Conservation (phyloP, 2,888 invertebrate genomes). For the Amiota communis region DNA sequence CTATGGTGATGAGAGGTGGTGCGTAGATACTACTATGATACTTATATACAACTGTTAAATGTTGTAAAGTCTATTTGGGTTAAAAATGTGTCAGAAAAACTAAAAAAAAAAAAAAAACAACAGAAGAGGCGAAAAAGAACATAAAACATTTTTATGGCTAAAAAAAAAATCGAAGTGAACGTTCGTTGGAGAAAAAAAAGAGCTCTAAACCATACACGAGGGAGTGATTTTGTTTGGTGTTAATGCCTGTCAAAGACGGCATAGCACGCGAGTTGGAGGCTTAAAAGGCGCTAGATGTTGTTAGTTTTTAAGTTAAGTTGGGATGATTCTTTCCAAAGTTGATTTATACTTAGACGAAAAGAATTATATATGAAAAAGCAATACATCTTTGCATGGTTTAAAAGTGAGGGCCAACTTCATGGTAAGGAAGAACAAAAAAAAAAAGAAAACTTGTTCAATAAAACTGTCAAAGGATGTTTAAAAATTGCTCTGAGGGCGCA, state of each 20-base stretch:
- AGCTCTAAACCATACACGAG: constrained; percentile 10
- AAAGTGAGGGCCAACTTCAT: not conserved
- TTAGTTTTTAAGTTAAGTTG: not conserved
- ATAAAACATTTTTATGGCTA: constrained; percentile 67
- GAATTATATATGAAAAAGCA: constrained; percentile 5
- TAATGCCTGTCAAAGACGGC: constrained; percentile 15
- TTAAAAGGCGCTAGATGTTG: not conserved
- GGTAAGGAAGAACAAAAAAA: too few species aligned
- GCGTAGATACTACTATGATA: too few species aligned
- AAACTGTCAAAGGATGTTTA: constrained; percentile 17
- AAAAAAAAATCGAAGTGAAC: constrained; percentile 55
- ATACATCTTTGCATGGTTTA: not conserved
- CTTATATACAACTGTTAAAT: constrained; percentile 16
- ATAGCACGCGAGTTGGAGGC: not conserved
- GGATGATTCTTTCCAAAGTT: not conserved
- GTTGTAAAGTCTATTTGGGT: constrained; percentile 31
- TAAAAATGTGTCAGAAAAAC: constrained; percentile 46
- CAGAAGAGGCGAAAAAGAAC: constrained; percentile 41
- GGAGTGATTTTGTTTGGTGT: constrained; percentile 27
- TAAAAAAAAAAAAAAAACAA: constrained; percentile 21
- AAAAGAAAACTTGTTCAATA: constrained; percentile 10
- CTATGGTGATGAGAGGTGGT: too few species aligned
- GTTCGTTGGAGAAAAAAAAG: not conserved
- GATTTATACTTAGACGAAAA: constrained; percentile 15
- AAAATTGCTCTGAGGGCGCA: not conserved